A percentile compares a stretch with the other conserved stretches of the same genome.
phyloP scores from a whole-genome alignment of 1,140 invertebrate genomes.

The Scaptodrosophila lebanonensis region DNA sequence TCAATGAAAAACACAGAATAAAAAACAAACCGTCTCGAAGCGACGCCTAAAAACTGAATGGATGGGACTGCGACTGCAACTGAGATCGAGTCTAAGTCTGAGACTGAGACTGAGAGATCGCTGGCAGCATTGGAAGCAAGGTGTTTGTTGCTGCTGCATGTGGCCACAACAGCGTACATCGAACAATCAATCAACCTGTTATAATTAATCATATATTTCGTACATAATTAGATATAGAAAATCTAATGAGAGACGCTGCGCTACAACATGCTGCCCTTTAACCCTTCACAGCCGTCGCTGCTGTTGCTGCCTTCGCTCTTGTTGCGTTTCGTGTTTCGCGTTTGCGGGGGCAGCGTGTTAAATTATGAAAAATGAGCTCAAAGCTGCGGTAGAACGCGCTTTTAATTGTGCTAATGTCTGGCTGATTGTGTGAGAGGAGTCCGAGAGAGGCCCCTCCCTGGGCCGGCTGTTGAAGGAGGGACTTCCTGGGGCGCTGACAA shows the following conservation, averaged over 20 bases:
- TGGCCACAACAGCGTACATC: neutral
- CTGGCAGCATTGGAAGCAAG: constrained; percentile 11
- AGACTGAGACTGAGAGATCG: constrained; percentile 9
- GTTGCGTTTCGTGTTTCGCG: too few relatives aligned
- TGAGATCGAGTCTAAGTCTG: constrained; percentile 9
- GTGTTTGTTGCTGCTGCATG: constrained; percentile 30
- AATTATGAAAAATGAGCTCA: constrained; percentile 73
- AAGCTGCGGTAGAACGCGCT: constrained; percentile 53
- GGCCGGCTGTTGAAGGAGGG: neutral
- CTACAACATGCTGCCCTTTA: constrained; percentile 27
- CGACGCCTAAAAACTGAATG: too few relatives aligned
- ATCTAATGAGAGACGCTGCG: constrained; percentile 67
- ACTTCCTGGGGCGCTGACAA: constrained; percentile 8
- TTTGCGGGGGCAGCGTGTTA: constrained; percentile 73
- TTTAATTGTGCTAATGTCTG: constrained; percentile 73
- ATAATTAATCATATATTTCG: constrained; percentile 72
- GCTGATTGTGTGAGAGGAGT: constrained; percentile 37
- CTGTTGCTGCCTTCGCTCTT: neutral
- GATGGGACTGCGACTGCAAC: constrained; percentile 1
- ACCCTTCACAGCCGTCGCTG: constrained; percentile 9
- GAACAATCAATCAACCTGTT: constrained; percentile 69
- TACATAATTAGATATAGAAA: constrained; percentile 72
- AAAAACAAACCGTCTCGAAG: too few relatives aligned
- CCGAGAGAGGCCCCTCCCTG: constrained; percentile 2
- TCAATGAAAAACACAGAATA: too few relatives aligned